These are phyloP conservation scores for Trichogramma dendrolimi DNA, from an alignment of 2,888 invertebrate species.

Conservation along the genomic window DNA sequence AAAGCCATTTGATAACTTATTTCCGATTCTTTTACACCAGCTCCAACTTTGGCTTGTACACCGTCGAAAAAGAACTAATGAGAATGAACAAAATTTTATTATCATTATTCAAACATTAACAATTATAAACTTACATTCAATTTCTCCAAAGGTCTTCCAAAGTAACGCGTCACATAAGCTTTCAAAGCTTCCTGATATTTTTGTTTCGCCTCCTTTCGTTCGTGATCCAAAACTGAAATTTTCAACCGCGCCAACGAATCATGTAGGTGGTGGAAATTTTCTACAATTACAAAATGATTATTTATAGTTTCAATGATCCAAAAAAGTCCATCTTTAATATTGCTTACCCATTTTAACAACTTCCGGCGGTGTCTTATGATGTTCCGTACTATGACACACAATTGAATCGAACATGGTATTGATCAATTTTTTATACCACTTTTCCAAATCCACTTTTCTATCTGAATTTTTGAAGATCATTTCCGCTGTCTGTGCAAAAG, in stretches of 20 bases:
- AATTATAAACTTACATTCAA: conserved; percentile 64
- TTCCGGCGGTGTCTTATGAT: conserved; percentile 87
- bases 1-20: conserved; percentile 96
- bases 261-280: conserved; percentile 94
- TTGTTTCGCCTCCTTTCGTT: conserved; percentile 85
- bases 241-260: conserved; percentile 83
- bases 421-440: conserved; percentile 82
- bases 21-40: conserved; percentile 94
- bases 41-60: conserved; percentile 86
- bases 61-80: conserved; percentile 92
- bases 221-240: conserved; percentile 79
- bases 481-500: conserved; percentile 81
- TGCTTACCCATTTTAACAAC: conserved; percentile 79
- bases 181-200: conserved; percentile 86
- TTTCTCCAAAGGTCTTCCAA: conserved; percentile 89
- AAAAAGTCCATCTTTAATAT: conserved; percentile 9
- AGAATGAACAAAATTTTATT: conserved; percentile 16
- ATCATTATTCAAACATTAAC: background rate
- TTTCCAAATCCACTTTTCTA: conserved; percentile 84
- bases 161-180: conserved; percentile 89
- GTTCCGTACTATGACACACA: conserved; percentile 71
- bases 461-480: conserved; percentile 81
- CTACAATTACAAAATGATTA: conserved; percentile 52
- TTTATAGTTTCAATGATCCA: background rate
- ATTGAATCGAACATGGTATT: conserved; percentile 81